Base-by-base conservation (phyloP, 1,140 invertebrate species). In the Frieseomelitta varia region DNA sequence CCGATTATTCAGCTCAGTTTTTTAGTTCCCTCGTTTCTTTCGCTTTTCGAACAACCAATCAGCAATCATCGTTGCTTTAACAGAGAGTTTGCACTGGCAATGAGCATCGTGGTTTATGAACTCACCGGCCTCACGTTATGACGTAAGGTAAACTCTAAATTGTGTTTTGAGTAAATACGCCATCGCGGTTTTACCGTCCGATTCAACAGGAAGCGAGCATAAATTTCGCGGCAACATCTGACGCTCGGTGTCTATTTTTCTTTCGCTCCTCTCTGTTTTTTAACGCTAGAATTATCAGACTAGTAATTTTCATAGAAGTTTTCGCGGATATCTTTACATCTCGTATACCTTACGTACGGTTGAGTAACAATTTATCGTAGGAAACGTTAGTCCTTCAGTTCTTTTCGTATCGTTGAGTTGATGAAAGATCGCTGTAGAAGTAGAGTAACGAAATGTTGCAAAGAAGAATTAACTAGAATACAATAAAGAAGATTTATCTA, bases 101-200 rank as follows among this genome's bases (percentile, higher is more conserved):
- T 56, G n/a, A 71, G 14, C 24, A 19, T 8, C 51, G 21, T 27
- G 30, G 24, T 77, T 47, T 76, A 76, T 56, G 53, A 76, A 82
- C 27, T 77, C 56, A 39, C 21, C 15, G 24, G 10, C 39, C n/a
- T n/a, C 47, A 21, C 61, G 51, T 76, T 67, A 55, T 67, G 61
- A 75, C 80, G 73, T 61, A 81, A 76, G 19, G n/a, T 81, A 67
- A 76, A 81, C 19, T 51, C 39, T 30, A n/a, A 76, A 67, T 65
- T 81, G 58, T 76, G 24, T 81, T 81, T 81, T 63, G 47, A 76
- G 72, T 76, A 81, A 81, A 81, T 81, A 76, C 24, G 47, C 58
- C 21, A 61, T 30, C 72, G 21, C 47, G 2, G 21, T 14, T 51
- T 74, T 53, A 27, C 14, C 39, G n/a, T 27, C 21, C 30, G 47